These are phyloP conservation scores for Zhuqinia jingwanae DNA, from an alignment of 2,888 invertebrate genomes.

Conservation along the genomic window DNA sequence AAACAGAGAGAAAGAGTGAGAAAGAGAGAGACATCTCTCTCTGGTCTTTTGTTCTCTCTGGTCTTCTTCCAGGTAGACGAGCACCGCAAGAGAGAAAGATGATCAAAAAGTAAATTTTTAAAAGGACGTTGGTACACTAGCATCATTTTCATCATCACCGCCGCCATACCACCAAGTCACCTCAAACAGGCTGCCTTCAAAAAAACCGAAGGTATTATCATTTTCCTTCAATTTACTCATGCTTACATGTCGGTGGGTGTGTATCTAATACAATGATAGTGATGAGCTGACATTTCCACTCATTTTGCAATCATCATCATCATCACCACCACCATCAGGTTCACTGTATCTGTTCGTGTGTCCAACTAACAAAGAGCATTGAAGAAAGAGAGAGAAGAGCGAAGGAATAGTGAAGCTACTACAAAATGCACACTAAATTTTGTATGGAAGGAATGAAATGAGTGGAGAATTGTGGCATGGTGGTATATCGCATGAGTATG, in stretches of 20 bases:
- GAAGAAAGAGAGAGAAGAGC: constrained; percentile 3
- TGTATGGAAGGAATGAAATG: constrained; percentile 30
- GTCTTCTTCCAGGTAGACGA: constrained; percentile 36
- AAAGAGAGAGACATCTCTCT: neutral
- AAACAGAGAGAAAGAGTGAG: neutral
- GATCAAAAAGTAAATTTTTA: constrained; percentile 70
- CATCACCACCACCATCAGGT: constrained; percentile 10
- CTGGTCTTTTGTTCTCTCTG: constrained; percentile 9
- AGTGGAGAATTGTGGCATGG: constrained; percentile 23
- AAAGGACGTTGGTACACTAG: constrained; percentile 50
- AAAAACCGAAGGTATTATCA: constrained; percentile 4
- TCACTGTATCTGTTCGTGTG: constrained; percentile 20
- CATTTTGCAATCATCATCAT: constrained; percentile 75
- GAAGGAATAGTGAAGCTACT: constrained; percentile 7
- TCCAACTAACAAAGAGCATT: neutral
- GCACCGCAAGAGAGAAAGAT: constrained; percentile 25
- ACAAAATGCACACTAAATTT: constrained; percentile 25
- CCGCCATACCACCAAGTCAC: constrained; percentile 7
- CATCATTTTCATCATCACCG: constrained; percentile 17
- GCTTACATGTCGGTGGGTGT: neutral
- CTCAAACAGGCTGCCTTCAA: neutral
- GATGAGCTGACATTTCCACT: constrained; percentile 78
- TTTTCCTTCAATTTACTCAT: neutral
- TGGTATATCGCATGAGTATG: constrained; percentile 9
- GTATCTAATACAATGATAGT: constrained; percentile 65